These are phyloP conservation scores for Fulmarus glacialis DNA, from an alignment of 2,113 vertebrate species.

Conservation along the genomic window DNA sequence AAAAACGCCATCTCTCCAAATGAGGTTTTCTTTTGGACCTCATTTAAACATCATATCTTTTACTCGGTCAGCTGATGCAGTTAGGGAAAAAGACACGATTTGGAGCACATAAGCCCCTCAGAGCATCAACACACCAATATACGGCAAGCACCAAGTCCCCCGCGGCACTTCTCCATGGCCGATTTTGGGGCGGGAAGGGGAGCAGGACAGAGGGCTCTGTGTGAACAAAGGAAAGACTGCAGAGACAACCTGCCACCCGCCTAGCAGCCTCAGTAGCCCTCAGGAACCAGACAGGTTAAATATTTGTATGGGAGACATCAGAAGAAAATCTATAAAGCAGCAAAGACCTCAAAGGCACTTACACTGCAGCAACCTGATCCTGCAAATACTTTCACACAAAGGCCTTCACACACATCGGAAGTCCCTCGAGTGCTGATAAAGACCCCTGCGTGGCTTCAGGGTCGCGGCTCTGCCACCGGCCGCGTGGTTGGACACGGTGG, in stretches of 20 bases:
- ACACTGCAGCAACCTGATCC: neutral
- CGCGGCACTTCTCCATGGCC: rapidly evolving
- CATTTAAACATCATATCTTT: neutral
- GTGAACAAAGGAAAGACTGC: neutral
- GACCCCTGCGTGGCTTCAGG: neutral
- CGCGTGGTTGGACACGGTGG: rapidly evolving
- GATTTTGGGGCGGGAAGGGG: neutral
- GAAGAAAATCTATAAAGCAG: slow-evolving; percentile 26
- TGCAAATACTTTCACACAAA: slow-evolving; percentile 31
- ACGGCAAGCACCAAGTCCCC: rapidly evolving
- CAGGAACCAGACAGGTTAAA: slow-evolving; percentile 39
- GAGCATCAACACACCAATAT: neutral
- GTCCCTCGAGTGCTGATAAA: slow-evolving; percentile 1
- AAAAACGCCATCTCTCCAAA: neutral
- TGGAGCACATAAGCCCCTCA: neutral
- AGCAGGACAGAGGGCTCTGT: neutral
- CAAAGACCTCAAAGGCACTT: slow-evolving; percentile 41
- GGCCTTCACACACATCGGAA: neutral
- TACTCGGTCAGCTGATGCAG: neutral
- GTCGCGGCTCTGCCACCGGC: neutral
- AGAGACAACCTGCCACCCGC: neutral
- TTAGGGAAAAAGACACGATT: neutral
- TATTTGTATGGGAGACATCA: slow-evolving; percentile 52
- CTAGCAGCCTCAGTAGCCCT: neutral
- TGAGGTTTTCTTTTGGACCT: neutral